Conservation (phyloP, 2,797 vertebrate genomes). For the Lycodopsis pacificus region DNA sequence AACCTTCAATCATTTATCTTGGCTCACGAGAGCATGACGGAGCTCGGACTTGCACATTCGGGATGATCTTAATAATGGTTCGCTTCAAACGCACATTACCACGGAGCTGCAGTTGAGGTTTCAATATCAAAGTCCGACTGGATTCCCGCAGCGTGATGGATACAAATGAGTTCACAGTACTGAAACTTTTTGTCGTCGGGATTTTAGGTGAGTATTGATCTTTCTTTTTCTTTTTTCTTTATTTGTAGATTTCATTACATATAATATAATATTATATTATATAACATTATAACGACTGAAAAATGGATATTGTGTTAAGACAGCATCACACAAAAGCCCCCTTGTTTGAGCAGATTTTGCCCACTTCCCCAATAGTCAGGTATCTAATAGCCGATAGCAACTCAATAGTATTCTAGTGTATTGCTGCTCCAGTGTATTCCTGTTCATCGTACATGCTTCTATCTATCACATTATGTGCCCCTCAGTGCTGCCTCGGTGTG, state of each 20-base stretch:
- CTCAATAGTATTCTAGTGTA: neutral
- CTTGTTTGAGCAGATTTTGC: neutral
- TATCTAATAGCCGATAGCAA: neutral
- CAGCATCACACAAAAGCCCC: neutral
- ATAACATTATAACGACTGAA: neutral
- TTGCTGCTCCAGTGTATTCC: neutral
- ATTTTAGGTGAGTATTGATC: constrained; percentile 75
- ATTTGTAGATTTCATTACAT: neutral
- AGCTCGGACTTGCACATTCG: constrained; percentile 21
- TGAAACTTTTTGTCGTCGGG: constrained; percentile 80
- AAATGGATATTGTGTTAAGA: neutral
- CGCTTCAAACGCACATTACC: constrained; percentile 61
- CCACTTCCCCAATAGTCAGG: neutral
- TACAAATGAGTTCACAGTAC: constrained; percentile 65
- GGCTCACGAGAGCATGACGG: constrained; percentile 33
- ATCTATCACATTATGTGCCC: neutral
- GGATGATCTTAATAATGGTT: constrained; percentile 69
- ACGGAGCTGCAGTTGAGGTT: constrained; percentile 73
- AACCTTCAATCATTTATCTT: neutral
- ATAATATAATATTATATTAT: no score
- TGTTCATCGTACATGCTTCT: neutral
- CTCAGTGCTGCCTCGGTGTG: neutral
- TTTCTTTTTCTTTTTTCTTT: neutral
- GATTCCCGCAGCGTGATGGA: constrained; percentile 78
- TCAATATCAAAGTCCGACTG: constrained; percentile 41